Percentiles rank a stretch among this genome's conserved stretches.
Conservation (phyloP, 2,113 vertebrate genomes). For the Pachycephala philippinensis region DNA sequence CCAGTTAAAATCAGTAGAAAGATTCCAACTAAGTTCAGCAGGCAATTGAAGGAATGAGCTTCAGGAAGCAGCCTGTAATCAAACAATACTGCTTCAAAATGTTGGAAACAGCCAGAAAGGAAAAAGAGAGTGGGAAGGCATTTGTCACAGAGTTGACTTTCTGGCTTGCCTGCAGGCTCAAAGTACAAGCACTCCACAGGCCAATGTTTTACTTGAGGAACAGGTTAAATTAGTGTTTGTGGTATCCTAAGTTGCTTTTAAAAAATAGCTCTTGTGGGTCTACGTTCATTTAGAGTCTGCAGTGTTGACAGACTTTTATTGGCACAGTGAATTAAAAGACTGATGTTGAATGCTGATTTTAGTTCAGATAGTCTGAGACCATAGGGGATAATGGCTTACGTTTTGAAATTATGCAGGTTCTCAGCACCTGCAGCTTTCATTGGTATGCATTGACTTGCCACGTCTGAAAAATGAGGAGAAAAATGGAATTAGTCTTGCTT, state of each 20-base stretch:
- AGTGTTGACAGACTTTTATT: not conserved
- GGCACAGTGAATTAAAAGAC: not conserved
- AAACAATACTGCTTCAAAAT: slow-evolving; percentile 11
- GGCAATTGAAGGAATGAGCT: not conserved
- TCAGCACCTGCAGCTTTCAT: not conserved
- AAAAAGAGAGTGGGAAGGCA: not conserved
- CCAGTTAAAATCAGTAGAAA: not conserved
- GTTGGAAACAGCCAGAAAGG: not conserved
- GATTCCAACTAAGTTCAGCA: not conserved
- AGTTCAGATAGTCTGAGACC: not conserved
- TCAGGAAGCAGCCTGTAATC: slow-evolving; percentile 19
- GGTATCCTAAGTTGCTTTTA: not conserved
- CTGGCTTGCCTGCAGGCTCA: not conserved
- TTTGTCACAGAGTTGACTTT: slow-evolving; percentile 3
- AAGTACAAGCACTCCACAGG: not conserved
- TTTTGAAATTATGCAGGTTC: not conserved
- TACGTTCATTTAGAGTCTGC: not conserved
- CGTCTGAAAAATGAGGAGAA: not conserved
- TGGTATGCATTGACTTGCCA: not conserved
- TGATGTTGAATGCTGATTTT: not conserved
- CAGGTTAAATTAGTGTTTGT: not conserved
- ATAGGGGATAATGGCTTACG: not conserved
- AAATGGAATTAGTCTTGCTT: not conserved
- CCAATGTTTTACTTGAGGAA: not conserved
- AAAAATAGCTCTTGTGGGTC: not conserved